Evolutionary conservation across 1,140 invertebrate species (phyloP).

Genomic region (Ceratosolen fusciceps): DNA sequence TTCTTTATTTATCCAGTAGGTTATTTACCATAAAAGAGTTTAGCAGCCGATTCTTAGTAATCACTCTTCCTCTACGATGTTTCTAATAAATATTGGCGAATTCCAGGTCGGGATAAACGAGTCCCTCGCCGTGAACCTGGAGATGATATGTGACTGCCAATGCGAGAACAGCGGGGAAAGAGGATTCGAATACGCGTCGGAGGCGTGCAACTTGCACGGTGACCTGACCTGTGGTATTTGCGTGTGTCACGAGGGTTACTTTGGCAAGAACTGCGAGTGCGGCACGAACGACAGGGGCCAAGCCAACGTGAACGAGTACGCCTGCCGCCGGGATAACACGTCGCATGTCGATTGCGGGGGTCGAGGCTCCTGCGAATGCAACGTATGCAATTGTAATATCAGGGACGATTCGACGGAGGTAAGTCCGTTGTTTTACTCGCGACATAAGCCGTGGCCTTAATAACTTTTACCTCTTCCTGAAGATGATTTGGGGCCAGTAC

Average conservation of each 20-base stretch:
- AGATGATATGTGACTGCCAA: conserved; percentile 91
- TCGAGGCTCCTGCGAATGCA: conserved; percentile 85
- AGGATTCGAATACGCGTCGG: conserved; percentile 72
- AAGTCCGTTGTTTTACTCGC: conserved; percentile 50
- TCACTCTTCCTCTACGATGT: too few species aligned
- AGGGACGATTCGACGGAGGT: conserved; percentile 73
- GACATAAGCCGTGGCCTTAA: too few species aligned
- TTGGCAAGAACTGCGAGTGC: conserved; percentile 91
- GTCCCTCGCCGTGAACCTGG: conserved; percentile 84
- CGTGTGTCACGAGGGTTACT: conserved; percentile 82
- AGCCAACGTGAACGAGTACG: conserved; percentile 70
- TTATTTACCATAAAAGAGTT: conserved; percentile 31
- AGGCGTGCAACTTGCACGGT: conserved; percentile 77
- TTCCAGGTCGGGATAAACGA: conserved; percentile 87
- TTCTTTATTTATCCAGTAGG: conserved; percentile 89
- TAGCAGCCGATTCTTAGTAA: too few species aligned
- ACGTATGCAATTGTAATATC: conserved; percentile 81
- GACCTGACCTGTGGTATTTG: conserved; percentile 91
- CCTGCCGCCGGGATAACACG: conserved; percentile 83
- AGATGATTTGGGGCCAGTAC: conserved; percentile 83
- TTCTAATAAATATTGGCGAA: not conserved
- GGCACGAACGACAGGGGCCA: conserved; percentile 70
- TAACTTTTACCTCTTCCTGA: conserved; percentile 51
- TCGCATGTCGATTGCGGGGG: conserved; percentile 81
- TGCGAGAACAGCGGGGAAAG: conserved; percentile 80